These are phyloP conservation scores for Doryteuthis pealeii DNA, from an alignment of 1,140 invertebrate genomes.

Conservation along the genomic window DNA sequence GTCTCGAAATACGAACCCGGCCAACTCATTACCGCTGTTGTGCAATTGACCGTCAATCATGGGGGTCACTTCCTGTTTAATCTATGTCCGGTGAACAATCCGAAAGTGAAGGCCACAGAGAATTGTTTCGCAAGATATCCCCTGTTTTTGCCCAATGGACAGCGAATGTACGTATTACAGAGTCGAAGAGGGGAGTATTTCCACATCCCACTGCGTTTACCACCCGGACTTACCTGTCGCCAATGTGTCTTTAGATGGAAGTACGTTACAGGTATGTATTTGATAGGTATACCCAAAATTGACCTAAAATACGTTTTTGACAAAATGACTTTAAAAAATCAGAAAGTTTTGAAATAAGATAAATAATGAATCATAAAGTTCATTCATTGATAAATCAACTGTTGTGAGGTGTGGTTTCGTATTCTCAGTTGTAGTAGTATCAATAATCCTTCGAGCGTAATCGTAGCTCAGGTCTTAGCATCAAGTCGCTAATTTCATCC, in stretches of 20 bases:
- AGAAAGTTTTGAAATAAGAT: no score
- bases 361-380: no score
- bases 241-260: constrained; percentile 58
- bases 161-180: constrained; percentile 8
- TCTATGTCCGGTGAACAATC: constrained; percentile 70
- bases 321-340: no score
- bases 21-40: not conserved
- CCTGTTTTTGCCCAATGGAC: constrained; percentile 12
- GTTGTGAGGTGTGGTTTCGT: no score
- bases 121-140: constrained; percentile 23
- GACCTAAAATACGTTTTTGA: no score
- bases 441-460: no score
- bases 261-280: constrained; percentile 49
- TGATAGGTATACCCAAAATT: no score
- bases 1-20: not conserved
- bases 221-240: constrained; percentile 41
- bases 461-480: no score
- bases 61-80: constrained; percentile 83
- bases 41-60: not conserved
- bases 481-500: no score
- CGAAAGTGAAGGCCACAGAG: constrained; percentile 11
- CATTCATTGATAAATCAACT: no score
- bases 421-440: no score
- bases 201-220: constrained; percentile 37
- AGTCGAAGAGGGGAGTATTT: constrained; percentile 11